A percentile compares a stretch with the other conserved stretches of the same genome.
These are phyloP conservation scores for Trichogramma evanescens DNA, from an alignment of 2,888 invertebrate species.

Conservation along the genomic window DNA sequence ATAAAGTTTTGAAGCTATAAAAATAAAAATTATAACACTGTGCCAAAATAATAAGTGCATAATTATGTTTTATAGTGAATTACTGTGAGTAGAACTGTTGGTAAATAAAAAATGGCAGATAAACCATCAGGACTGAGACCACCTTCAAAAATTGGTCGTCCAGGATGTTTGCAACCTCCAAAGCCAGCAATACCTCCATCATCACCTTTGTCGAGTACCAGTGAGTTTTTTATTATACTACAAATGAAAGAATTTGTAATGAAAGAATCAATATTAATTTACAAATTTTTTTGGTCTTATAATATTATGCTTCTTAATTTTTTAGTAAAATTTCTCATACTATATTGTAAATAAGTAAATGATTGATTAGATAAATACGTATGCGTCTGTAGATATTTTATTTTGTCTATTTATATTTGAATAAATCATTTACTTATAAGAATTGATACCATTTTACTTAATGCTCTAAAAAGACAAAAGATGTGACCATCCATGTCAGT, in stretches of 20 bases:
- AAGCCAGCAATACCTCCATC: constrained; percentile 63
- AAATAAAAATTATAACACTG: too few species aligned
- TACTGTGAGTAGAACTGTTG: constrained; percentile 30
- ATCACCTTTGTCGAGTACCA: constrained; percentile 39
- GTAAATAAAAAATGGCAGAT: constrained; percentile 25
- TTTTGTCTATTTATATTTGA: background rate
- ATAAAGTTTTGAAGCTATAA: too few species aligned
- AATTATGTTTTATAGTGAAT: constrained; percentile 29
- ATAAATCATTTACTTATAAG: too few species aligned
- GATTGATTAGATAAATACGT: background rate
- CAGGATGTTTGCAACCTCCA: constrained; percentile 58
- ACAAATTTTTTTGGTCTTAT: background rate
- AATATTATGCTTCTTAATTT: background rate
- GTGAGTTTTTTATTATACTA: constrained; percentile 21
- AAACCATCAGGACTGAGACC: constrained; percentile 58
- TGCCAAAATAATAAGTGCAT: background rate
- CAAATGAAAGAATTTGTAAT: background rate
- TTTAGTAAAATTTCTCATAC: background rate
- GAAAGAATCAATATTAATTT: too few species aligned
- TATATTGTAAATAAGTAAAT: background rate
- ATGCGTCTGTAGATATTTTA: background rate
- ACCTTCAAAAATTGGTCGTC: constrained; percentile 62
- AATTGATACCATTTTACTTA: too few species aligned
- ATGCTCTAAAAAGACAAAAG: too few species aligned
- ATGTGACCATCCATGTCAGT: too few species aligned